Evolutionary conservation across 2,888 invertebrate species (phyloP).

Genomic region (Pherbina coryleti): DNA sequence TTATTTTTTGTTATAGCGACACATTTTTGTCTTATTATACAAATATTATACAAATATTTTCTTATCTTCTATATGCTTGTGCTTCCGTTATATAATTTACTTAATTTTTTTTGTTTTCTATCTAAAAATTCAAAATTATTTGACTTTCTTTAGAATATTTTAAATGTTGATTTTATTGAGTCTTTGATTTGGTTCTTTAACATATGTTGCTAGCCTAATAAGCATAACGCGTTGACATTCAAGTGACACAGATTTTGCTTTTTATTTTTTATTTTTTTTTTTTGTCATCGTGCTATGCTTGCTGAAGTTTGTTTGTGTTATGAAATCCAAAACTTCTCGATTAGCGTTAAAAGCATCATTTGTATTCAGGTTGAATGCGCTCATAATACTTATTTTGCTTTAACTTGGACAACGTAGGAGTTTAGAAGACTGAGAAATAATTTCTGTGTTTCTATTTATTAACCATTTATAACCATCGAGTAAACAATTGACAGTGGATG

Average conservation of each 20-base stretch:
- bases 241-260: conserved; percentile 37
- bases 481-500: too few relatives aligned
- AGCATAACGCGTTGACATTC: conserved; percentile 35
- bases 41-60: too few relatives aligned
- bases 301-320: not conserved
- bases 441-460: too few relatives aligned
- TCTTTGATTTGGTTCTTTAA: not conserved
- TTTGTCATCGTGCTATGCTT: not conserved
- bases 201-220: not conserved
- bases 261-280: conserved; percentile 15
- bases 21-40: too few relatives aligned
- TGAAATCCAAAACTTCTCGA: conserved; percentile 22
- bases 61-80: too few relatives aligned
- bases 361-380: conserved; percentile 53
- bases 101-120: not conserved
- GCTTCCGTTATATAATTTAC: not conserved
- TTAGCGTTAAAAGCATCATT: conserved; percentile 26
- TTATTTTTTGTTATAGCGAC: too few relatives aligned
- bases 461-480: too few relatives aligned
- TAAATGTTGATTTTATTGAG: not conserved
- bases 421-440: too few relatives aligned
- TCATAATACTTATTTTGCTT: conserved; percentile 41
- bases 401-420: too few relatives aligned
- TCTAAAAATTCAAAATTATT: not conserved
- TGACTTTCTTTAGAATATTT: not conserved